Base-by-base conservation (phyloP, 2,888 invertebrate genomes). In the Parnassius apollo region DNA sequence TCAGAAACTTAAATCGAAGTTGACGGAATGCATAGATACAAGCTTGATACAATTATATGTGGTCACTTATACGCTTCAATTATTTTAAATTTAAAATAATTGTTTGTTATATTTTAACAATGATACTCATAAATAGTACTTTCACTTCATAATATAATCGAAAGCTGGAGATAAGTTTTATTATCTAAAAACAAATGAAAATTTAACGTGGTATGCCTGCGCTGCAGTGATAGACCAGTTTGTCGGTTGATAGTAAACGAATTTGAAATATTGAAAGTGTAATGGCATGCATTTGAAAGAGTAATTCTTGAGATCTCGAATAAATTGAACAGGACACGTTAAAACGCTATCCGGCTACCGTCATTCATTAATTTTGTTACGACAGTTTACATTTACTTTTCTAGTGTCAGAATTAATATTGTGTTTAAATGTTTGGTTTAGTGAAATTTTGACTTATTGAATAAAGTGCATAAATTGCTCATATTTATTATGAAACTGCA, bases 271-370 rank as follows among this genome's bases (percentile, higher is more conserved):
- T 67, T 62, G 68, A 65, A 64, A 61, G 63, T 63, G 68, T 63
- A 61, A 62, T 49, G 53, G 48, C 48, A 48, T 57, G 55, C 51
- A 48, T 63, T 63, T 52, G 59, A 63, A 59, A 63, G 51, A 59
- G 59, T 63, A 63, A 63, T 63, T 56, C 59, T 51, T 46, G 51
- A 59, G 25, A 59, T 55, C 60, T 63, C 56, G 65, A 52, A 66
- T 59, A 59, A 64, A 66, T 65, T 68, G 59, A 61, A 66, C 66
- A 66, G 64, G 62, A 66, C 66, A 68, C 66, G 56, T 63, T 59
- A 45, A 54, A 59, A 51, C 12, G 63, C 52, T 51, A 55, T 46
- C 56, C 59, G 59, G 52, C 63, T 63, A 63, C 63, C 63, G 59
- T 51, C 63, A 63, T 63, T 59, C 35, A 63, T 63, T 59, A 45